Conservation (phyloP, 2,888 invertebrate genomes). For the Sericinus montela region DNA sequence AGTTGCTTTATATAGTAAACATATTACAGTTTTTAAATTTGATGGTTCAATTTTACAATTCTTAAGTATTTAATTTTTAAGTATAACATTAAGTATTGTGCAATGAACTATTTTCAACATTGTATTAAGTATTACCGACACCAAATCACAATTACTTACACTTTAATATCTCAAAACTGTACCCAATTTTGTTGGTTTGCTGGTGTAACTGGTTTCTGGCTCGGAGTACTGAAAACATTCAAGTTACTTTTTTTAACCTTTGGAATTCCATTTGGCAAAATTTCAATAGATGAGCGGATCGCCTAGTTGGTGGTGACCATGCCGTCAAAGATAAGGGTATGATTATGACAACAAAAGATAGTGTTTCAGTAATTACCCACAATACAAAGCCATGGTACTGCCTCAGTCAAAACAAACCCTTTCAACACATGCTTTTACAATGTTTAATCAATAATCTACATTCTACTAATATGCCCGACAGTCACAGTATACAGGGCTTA, state of each 20-base stretch:
- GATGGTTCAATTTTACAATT: neutral
- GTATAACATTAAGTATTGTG: constrained; percentile 60
- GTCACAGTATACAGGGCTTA: no score
- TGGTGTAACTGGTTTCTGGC: constrained; percentile 58
- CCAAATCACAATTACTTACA: constrained; percentile 48
- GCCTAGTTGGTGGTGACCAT: no score
- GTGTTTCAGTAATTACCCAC: no score
- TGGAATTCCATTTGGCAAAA: no score
- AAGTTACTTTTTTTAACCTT: neutral
- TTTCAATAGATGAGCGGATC: no score
- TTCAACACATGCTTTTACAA: no score
- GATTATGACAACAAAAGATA: no score
- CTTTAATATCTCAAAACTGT: constrained; percentile 52
- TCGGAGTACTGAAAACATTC: constrained; percentile 45
- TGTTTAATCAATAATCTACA: no score
- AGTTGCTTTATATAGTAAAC: constrained; percentile 6
- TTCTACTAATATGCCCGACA: no score
- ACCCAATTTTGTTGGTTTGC: constrained; percentile 73
- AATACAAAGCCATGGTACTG: no score
- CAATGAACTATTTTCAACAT: constrained; percentile 47
- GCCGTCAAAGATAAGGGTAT: no score
- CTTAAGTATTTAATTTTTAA: constrained; percentile 13
- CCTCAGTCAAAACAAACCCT: no score
- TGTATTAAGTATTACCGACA: constrained; percentile 38
- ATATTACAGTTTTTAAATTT: neutral